A percentile compares a stretch with the other conserved stretches of the same genome.
Conservation (phyloP, 2,113 vertebrate species). For the Halichoerus grypus region DNA sequence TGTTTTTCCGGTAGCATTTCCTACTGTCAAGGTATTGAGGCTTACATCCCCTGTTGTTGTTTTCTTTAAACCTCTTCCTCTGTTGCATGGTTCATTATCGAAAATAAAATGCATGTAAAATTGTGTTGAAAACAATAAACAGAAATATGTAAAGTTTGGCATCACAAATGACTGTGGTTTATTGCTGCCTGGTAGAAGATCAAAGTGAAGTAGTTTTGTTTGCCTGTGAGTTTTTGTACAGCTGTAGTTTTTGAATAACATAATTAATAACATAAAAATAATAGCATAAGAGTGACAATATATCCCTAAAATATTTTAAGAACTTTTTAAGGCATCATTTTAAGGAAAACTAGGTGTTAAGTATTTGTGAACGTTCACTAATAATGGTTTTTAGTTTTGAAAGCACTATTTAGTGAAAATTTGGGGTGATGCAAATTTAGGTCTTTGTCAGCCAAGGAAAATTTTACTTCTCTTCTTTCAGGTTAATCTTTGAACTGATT, state of each 20-base stretch:
- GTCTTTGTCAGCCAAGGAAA: not conserved
- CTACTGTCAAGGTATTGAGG: not conserved
- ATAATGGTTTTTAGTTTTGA: not conserved
- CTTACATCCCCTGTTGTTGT: not conserved
- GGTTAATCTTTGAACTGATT: not conserved
- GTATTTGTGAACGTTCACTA: not conserved
- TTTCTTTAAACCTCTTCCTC: not conserved
- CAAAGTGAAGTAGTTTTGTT: not conserved
- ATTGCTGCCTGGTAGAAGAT: not conserved
- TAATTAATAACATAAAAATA: conserved; percentile 12
- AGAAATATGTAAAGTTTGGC: not conserved
- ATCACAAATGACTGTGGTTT: not conserved
- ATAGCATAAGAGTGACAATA: not conserved
- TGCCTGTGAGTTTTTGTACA: conserved; percentile 22
- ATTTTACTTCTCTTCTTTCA: not conserved
- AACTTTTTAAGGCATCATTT: not conserved
- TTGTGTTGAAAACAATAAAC: not conserved
- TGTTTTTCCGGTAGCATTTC: not conserved
- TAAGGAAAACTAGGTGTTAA: not conserved
- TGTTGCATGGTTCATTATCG: not conserved
- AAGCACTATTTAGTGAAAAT: not conserved
- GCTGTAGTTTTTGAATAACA: conserved; percentile 11
- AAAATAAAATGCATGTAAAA: not conserved
- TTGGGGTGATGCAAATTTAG: not conserved
- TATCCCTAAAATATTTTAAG: not conserved